A percentile compares a stretch with the other conserved stretches of the same genome.
phyloP scores from a whole-genome alignment of 2,113 vertebrate species.

The Lophius piscatorius region DNA sequence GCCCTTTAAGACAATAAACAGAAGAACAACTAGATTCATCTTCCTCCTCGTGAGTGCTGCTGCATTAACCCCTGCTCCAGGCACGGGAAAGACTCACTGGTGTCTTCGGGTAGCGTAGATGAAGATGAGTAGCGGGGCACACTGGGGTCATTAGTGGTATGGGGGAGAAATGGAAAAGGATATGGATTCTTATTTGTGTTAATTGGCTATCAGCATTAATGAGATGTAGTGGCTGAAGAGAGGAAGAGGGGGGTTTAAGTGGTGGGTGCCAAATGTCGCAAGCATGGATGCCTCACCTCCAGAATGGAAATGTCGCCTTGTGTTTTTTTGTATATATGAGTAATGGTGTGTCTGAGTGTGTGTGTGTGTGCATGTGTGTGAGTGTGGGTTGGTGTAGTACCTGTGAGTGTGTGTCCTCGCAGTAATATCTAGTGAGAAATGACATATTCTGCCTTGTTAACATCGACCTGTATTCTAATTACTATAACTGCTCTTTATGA shows the following conservation, averaged over 20 bases:
- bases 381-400: slow-evolving; percentile 2
- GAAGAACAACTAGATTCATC: slow-evolving; percentile 46
- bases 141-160: slow-evolving; percentile 53
- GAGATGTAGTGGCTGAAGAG: slow-evolving; percentile 56
- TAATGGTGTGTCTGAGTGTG: slow-evolving; percentile 13
- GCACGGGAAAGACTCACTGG: slow-evolving; percentile 51
- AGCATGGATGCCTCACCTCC: slow-evolving; percentile 26
- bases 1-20: slow-evolving; percentile 63
- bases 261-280: slow-evolving; percentile 69
- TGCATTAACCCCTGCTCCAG: slow-evolving; percentile 45
- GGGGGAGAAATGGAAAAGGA: slow-evolving; percentile 65
- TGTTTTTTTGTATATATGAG: slow-evolving; percentile 24
- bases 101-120: slow-evolving; percentile 42
- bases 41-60: slow-evolving; percentile 40
- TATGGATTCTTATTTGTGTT: slow-evolving; percentile 62
- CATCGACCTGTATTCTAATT: slow-evolving; percentile 71
- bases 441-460: slow-evolving; percentile 69
- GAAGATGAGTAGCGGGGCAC: slow-evolving; percentile 60
- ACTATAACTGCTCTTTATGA: slow-evolving; percentile 58
- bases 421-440: slow-evolving; percentile 61
- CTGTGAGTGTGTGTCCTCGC: slow-evolving; percentile 17
- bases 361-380: slow-evolving; percentile 1
- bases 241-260: slow-evolving; percentile 31
- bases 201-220: slow-evolving; percentile 76
- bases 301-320: slow-evolving; percentile 53